Evolutionary conservation across 2,113 vertebrate species (phyloP).

Genomic region (Puffinus mauretanicus): DNA sequence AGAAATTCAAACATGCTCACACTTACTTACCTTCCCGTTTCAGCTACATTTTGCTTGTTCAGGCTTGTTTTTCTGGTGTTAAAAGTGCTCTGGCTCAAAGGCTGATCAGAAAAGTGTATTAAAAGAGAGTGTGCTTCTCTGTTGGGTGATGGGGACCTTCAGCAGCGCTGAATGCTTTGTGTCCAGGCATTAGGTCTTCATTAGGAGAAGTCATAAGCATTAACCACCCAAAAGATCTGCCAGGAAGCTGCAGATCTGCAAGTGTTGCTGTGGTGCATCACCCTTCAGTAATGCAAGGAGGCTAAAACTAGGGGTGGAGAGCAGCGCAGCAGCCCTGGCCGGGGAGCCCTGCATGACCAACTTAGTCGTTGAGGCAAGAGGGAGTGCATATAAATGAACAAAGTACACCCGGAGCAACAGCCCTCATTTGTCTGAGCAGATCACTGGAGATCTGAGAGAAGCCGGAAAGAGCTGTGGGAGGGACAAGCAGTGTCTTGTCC

Average conservation of each 20-base stretch:
- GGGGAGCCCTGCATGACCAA: not conserved
- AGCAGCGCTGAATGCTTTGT: not conserved
- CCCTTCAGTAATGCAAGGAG: not conserved
- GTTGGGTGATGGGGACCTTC: not conserved
- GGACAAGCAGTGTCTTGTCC: not conserved
- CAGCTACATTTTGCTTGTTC: constrained; percentile 2
- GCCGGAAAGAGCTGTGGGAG: not conserved
- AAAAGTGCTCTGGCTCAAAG: not conserved
- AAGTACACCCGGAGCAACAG: not conserved
- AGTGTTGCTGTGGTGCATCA: not conserved
- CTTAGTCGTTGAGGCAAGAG: not conserved
- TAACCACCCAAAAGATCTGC: not conserved
- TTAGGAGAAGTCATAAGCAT: not conserved
- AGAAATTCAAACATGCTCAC: not conserved
- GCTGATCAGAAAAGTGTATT: not conserved
- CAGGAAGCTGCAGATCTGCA: not conserved
- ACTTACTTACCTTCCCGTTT: not conserved
- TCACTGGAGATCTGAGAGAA: not conserved
- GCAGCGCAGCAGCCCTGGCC: not conserved
- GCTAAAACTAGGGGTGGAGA: not conserved
- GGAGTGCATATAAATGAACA: not conserved
- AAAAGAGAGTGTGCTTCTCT: not conserved
- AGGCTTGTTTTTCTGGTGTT: not conserved
- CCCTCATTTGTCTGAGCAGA: not conserved
- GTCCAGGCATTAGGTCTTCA: not conserved